Evolutionary conservation across 2,797 vertebrate genomes (phyloP).

Genomic region (Lates japonicus): DNA sequence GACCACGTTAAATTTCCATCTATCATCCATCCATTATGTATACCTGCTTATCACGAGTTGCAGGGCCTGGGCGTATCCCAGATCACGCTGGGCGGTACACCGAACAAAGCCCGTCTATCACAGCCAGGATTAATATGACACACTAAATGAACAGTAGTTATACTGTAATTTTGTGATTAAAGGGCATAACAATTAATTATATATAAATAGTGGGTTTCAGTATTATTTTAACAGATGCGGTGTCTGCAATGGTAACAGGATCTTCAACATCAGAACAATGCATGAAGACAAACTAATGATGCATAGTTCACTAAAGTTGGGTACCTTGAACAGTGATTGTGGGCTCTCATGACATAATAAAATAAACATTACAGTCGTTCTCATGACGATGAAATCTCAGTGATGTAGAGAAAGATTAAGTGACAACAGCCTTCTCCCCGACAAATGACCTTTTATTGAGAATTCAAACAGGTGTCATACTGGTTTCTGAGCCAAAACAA

Average conservation of each 20-base stretch:
- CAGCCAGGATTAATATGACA: not conserved
- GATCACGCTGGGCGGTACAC: constrained; percentile 15
- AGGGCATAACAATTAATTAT: too few species aligned
- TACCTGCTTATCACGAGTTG: constrained; percentile 52
- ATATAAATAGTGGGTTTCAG: too few species aligned
- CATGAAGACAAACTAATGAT: too few species aligned
- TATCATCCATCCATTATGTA: constrained; percentile 41
- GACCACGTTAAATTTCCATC: constrained; percentile 33
- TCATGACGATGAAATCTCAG: constrained; percentile 54
- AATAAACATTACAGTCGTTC: constrained; percentile 55
- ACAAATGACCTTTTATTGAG: constrained; percentile 78
- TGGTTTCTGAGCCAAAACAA: constrained; percentile 80
- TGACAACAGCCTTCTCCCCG: constrained; percentile 71
- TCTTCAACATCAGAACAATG: too few species aligned
- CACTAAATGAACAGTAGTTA: constrained; percentile 15
- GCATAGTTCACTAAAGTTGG: too few species aligned
- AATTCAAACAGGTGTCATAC: constrained; percentile 88
- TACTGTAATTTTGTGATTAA: constrained; percentile 22
- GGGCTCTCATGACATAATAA: too few species aligned
- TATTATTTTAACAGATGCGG: too few species aligned
- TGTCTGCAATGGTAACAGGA: too few species aligned
- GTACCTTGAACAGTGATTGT: too few species aligned
- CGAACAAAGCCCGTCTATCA: constrained; percentile 35
- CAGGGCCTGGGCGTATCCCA: constrained; percentile 28
- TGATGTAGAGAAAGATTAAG: constrained; percentile 69